Base-by-base conservation (phyloP, 2,797 vertebrate genomes). In the Euthynnus affinis region DNA sequence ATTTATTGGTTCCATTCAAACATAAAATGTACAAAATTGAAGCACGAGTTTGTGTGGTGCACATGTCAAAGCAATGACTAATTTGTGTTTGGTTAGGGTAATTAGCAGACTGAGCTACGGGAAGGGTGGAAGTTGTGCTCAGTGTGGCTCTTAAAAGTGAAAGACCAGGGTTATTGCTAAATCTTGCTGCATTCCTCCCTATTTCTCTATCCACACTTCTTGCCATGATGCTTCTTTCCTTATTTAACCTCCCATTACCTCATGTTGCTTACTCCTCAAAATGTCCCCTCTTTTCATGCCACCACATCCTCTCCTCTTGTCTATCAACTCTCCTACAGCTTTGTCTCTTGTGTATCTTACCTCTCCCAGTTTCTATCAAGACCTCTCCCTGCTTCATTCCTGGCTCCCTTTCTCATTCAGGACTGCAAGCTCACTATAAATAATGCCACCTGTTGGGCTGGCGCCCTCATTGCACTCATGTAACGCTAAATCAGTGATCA, bases 361-460 rank as follows among this genome's bases (percentile, higher is more conserved):
- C 32, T 57, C 18, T 65, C 63, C 23, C 52, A n/a, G 14, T 59
- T 69, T 66, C 64, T 70, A 62, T 69, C 40, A 37, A 42, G 64
- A 68, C 51, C 63, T 51, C 71, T 68, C 44, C n/a, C 65, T 52
- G 53, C 52, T 53, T 85, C 51, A 73, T 76, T 80, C 58, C 51
- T 74, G 66, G 52, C 64, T 57, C 17, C 20, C 29, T 34, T 32
- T 55, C 46, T 61, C 40, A 32, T 78, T 76, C 53, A 66, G 68
- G 48, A 52, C 46, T 49, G 12, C 46, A 60, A 51, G 71, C 68
- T 81, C 84, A 42, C 86, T 89, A 92, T 95, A 93, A 94, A 94
- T 75, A 91, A 94, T 92, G 92, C 91, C 94, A 95, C 94, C 95
- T 95, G 94, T 94, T 93, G 94, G 93, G 79, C 67, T 27, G 22